These are phyloP conservation scores for Ctenosaura bakeri DNA, from an alignment of 2,797 vertebrate genomes.

Conservation along the genomic window DNA sequence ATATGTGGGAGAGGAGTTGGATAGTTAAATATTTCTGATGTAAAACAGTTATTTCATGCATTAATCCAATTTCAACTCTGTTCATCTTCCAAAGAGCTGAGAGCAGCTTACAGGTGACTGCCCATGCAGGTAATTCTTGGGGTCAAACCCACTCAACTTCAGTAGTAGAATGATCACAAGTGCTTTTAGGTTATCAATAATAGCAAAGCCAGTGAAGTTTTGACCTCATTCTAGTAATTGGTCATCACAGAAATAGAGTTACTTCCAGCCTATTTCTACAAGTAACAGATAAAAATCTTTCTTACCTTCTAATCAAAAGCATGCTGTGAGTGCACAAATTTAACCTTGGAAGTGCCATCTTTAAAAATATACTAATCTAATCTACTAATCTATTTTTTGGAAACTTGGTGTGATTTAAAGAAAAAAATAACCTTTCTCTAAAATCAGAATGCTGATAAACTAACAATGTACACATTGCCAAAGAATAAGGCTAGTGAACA, in stretches of 20 bases:
- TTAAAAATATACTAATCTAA: neutral
- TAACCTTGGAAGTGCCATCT: neutral
- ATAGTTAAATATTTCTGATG: slow-evolving; percentile 13
- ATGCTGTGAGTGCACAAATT: neutral
- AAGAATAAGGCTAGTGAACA: neutral
- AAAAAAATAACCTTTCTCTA: neutral
- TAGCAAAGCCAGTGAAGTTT: neutral
- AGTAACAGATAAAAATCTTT: neutral
- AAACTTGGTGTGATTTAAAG: neutral
- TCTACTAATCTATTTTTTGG: neutral
- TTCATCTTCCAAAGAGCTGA: neutral
- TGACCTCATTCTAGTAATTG: neutral
- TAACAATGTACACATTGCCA: neutral
- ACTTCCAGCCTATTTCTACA: neutral
- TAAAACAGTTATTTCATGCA: slow-evolving; percentile 9
- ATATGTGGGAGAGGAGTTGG: neutral
- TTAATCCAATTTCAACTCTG: neutral
- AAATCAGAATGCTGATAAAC: neutral
- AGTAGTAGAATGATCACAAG: neutral
- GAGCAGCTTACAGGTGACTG: neutral
- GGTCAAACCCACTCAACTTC: neutral
- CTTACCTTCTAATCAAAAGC: neutral
- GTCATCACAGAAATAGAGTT: neutral
- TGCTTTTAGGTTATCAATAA: neutral
- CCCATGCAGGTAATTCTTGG: neutral